Conservation (phyloP, 2,888 invertebrate species). For the Cryptophagus acutangulus region DNA sequence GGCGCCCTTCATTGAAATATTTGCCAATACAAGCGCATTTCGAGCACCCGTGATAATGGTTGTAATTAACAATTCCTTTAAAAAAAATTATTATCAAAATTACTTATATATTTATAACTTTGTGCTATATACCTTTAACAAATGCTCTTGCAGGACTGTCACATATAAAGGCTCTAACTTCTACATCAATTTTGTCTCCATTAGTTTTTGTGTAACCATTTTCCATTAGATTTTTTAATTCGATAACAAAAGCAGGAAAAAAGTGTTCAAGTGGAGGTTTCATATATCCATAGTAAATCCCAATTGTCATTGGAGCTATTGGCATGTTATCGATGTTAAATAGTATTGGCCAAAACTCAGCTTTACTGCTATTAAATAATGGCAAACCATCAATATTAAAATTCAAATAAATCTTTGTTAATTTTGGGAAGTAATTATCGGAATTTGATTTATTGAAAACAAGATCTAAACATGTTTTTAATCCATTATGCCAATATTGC, state of each 20-base stretch:
- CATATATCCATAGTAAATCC: constrained; percentile 20
- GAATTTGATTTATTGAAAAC: too few species aligned
- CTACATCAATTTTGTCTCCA: constrained; percentile 12
- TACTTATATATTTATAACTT: background rate
- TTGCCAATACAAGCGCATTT: constrained; percentile 24
- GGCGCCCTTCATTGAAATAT: constrained; percentile 16
- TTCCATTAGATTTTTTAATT: constrained; percentile 16
- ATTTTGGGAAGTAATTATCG: too few species aligned
- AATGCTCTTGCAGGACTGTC: constrained; percentile 25
- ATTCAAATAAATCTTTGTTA: background rate
- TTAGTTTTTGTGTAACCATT: constrained; percentile 14
- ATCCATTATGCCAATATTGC: too few species aligned
- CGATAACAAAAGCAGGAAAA: constrained; percentile 20
- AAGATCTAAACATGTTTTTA: too few species aligned
- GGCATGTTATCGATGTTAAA: constrained; percentile 18
- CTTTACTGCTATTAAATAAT: background rate
- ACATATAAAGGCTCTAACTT: constrained; percentile 21
- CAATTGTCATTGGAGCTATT: constrained; percentile 19
- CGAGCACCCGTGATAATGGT: constrained; percentile 22
- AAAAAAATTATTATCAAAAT: constrained; percentile 8
- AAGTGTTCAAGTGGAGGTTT: constrained; percentile 18
- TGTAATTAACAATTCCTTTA: constrained; percentile 21
- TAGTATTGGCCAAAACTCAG: constrained; percentile 5
- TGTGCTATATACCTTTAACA: constrained; percentile 22
- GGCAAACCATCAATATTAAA: background rate